phyloP scores from a whole-genome alignment of 2,113 vertebrate genomes.

The Antigone vipio region DNA sequence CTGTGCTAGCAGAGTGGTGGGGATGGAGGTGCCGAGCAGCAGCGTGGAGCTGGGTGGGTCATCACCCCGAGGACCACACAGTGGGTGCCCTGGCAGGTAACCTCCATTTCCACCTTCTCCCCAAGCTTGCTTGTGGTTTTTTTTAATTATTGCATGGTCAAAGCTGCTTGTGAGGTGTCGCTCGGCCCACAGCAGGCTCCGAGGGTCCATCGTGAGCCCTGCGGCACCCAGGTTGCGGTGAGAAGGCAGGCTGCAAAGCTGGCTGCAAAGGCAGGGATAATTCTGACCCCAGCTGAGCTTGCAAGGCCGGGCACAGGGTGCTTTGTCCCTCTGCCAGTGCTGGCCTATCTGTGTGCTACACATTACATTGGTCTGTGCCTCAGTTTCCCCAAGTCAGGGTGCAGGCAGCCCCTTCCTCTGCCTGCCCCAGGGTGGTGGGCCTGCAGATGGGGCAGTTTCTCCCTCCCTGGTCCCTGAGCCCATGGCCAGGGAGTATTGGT shows the following conservation, averaged over 20 bases:
- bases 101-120: background rate
- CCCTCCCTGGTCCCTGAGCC: rapidly evolving
- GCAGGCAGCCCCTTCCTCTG: rapidly evolving
- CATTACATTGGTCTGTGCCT: rapidly evolving
- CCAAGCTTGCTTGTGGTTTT: rapidly evolving
- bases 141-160: background rate
- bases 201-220: rapidly evolving
- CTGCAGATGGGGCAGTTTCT: background rate
- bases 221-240: background rate
- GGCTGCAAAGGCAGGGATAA: background rate
- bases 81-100: background rate
- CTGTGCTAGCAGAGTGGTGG: background rate
- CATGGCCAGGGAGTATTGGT: rapidly evolving
- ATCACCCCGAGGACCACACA: background rate
- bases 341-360: background rate
- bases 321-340: background rate
- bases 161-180: background rate
- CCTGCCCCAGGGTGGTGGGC: no score
- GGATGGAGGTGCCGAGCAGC: background rate
- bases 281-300: background rate
- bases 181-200: background rate
- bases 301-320: background rate
- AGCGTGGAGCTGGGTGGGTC: rapidly evolving
- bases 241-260: background rate
- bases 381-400: background rate